Evolutionary conservation across 2,888 invertebrate species (phyloP).

Genomic region (Volucella bombylans): DNA sequence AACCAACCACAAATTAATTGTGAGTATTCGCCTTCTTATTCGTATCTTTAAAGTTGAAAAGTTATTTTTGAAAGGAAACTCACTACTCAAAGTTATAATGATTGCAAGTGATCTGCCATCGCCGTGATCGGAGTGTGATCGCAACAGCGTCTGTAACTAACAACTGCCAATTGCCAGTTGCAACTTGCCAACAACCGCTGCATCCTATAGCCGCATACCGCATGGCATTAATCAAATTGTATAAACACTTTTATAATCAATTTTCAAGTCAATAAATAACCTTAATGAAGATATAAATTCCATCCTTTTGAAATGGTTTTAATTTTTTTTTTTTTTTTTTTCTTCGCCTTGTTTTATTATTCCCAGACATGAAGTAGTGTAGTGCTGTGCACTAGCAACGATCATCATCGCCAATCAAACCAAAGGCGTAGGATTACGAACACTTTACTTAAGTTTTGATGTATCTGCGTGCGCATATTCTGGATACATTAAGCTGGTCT

Average conservation of each 20-base stretch:
- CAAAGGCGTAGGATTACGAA: conserved; percentile 61
- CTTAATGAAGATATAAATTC: conserved; percentile 81
- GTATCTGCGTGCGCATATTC: conserved; percentile 53
- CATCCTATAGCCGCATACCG: conserved; percentile 44
- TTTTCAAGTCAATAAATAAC: conserved; percentile 82
- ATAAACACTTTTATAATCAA: conserved; percentile 79
- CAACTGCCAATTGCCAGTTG: too few relatives aligned
- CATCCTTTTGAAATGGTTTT: conserved; percentile 53
- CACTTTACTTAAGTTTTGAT: conserved; percentile 60
- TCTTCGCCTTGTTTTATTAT: conserved; percentile 64
- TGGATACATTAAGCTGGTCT: conserved; percentile 13
- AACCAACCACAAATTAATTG: conserved; percentile 20
- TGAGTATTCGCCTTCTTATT: not conserved
- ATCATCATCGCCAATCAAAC: conserved; percentile 69
- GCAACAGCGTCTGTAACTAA: conserved; percentile 21
- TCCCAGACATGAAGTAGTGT: conserved; percentile 26
- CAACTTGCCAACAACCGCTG: conserved; percentile 52
- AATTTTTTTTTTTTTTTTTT: conserved; percentile 15
- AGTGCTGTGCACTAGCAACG: conserved; percentile 12
- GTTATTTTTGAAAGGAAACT: conserved; percentile 4
- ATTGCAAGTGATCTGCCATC: conserved; percentile 27
- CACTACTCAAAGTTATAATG: conserved; percentile 8
- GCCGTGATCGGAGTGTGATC: conserved; percentile 32
- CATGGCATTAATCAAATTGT: conserved; percentile 74
- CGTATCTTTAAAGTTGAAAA: not conserved